Conservation (phyloP, 1,140 invertebrate species). For the Oedothorax gibbosus region DNA sequence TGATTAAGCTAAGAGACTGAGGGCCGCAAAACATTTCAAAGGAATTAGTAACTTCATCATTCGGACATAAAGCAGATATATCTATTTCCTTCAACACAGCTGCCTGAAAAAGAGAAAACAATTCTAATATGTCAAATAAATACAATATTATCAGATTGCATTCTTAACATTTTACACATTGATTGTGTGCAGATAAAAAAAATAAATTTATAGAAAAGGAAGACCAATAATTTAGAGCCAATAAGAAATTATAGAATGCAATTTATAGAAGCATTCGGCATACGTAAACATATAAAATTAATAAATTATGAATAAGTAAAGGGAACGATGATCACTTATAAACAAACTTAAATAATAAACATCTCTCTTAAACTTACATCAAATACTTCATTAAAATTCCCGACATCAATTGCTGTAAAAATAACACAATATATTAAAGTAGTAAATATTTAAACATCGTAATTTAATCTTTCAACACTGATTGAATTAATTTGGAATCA, state of each 20-base stretch:
- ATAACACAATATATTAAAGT: background rate
- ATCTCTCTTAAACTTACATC: background rate
- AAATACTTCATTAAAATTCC: background rate
- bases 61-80: background rate
- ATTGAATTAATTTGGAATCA: background rate
- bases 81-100: slow-evolving; percentile 1
- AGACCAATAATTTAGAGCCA: background rate
- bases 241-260: slow-evolving; percentile 1
- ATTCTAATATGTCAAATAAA: background rate
- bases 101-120: background rate
- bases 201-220: background rate
- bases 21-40: background rate
- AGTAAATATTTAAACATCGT: background rate
- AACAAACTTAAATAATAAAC: background rate
- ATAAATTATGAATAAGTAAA: background rate
- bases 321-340: background rate
- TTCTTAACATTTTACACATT: background rate
- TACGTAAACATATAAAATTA: background rate
- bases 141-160: background rate
- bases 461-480: background rate
- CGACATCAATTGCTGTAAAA: background rate
- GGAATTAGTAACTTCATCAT: background rate
- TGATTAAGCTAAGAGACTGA: background rate
- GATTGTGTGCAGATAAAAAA: background rate
- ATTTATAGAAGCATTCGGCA: background rate